Percentiles rank a stretch among this genome's conserved stretches.
phyloP scores from a whole-genome alignment of 2,113 vertebrate genomes.

The Ia io region DNA sequence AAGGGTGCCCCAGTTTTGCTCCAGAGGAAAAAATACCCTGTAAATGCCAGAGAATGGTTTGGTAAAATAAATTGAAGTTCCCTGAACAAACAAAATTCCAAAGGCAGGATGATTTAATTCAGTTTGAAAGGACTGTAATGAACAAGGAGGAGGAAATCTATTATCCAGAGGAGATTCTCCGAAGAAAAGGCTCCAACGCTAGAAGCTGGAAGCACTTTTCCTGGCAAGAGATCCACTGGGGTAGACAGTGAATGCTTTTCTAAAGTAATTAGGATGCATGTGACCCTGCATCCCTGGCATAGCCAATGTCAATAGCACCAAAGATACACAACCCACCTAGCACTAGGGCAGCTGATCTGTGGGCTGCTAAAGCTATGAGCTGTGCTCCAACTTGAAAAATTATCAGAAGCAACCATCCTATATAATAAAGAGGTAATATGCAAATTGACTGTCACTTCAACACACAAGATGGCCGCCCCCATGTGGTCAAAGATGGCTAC shows the following conservation, averaged over 20 bases:
- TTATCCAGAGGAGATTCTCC: neutral
- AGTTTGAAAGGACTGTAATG: neutral
- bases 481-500: too few species aligned
- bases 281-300: fast-evolving
- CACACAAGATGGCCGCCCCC: too few species aligned
- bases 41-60: neutral
- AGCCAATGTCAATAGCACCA: neutral
- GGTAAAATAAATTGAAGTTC: conserved; percentile 27
- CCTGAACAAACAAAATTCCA: conserved; percentile 37
- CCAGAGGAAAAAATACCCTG: neutral
- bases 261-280: neutral
- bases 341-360: neutral
- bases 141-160: neutral
- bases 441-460: too few species aligned
- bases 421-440: neutral
- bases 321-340: neutral
- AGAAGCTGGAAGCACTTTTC: neutral
- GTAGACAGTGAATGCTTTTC: neutral
- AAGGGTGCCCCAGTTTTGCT: neutral
- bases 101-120: conserved; percentile 30
- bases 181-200: neutral
- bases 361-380: neutral
- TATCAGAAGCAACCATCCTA: neutral
- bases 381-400: neutral
- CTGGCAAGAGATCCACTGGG: neutral